Evolutionary conservation across 37 sponge, comb jelly and placozoan genomes (phyloP), one percentile per base, ranked within the genome.

Genomic region (Theonella swinhoei): DNA sequence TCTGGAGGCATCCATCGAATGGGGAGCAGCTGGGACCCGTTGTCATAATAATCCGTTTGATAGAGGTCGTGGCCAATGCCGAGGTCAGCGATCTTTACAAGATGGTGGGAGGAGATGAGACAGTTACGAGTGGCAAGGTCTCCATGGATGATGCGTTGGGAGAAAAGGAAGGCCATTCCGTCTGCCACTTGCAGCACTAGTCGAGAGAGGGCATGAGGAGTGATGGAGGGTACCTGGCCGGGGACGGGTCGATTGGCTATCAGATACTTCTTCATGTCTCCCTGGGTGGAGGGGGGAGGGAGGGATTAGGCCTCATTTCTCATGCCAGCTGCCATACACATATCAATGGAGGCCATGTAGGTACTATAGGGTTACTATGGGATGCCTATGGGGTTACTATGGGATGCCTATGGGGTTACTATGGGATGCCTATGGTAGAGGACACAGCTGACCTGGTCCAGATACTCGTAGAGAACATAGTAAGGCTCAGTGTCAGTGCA

Each of bases 1-100:
- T 96, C 96, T 2, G 96, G 96, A 2, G 96, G 85, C 96, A 96
- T 96, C 96, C 96, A 96, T 39, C 96, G 88, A 31, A 94, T 91
- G 17, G 95, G 95, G 0, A 94, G 71, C 11, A 94, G 79, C 80
- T 94, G 91, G 32, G 88, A 39, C 29, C 89, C 91, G 54, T 91
- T 91, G 83, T 88, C 88, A 68, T 86, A 94, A 84, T 96, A 96
- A 81, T 96, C 96, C 4, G 81, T 80, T 14, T 66, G 42, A 83
- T 93, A 93, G 25, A 92, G 83, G 43, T 96, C 94, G 61, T 90
- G 93, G 0, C 96, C 92, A 2, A 96, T 92, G 54, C 94, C 91
- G 14, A 96, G 90, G 76, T 96, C 94, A 2, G 91, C 90, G 23
- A 96, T 86, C 78, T 96, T 92, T 35, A 96, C 91, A 14, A 64